Percentiles rank a stretch among this genome's conserved stretches.
These are phyloP conservation scores for Drosophila ezoana DNA, from an alignment of 2,888 invertebrate genomes.

Conservation along the genomic window DNA sequence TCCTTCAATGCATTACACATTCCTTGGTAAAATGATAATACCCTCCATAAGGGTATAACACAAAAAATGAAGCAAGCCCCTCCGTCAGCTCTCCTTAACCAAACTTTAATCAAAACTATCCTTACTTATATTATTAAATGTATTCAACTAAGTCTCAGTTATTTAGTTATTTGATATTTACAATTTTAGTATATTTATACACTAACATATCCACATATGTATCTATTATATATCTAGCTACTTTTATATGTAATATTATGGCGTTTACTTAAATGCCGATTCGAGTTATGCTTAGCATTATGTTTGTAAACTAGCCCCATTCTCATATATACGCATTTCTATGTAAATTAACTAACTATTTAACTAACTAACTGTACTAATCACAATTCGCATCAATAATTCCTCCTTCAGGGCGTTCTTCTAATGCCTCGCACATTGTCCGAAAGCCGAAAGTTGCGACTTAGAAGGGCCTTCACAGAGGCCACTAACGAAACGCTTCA, in stretches of 20 bases:
- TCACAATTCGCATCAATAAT: conserved; percentile 72
- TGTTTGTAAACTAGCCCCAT: not conserved
- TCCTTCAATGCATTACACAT: too few relatives aligned
- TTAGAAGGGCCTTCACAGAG: conserved; percentile 95
- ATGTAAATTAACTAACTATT: conserved; percentile 26
- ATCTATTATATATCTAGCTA: not conserved
- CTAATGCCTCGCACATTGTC: conserved; percentile 96
- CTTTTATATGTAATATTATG: conserved; percentile 7
- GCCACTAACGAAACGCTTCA: conserved; percentile 94
- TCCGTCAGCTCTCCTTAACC: too few relatives aligned
- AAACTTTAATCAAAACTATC: too few relatives aligned
- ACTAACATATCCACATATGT: not conserved
- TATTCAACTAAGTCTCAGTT: not conserved
- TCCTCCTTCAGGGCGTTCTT: conserved; percentile 90
- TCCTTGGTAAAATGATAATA: too few relatives aligned
- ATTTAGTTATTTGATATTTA: not conserved
- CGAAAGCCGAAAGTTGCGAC: conserved; percentile 93
- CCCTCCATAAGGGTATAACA: too few relatives aligned
- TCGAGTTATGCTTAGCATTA: too few relatives aligned
- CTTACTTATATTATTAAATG: not conserved
- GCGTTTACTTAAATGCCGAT: not conserved
- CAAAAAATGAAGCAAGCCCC: too few relatives aligned
- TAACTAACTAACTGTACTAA: conserved; percentile 62
- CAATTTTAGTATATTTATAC: not conserved
- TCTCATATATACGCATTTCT: not conserved